Percentiles rank a stretch among this genome's conserved stretches.
phyloP scores from a whole-genome alignment of 2,888 invertebrate species.

The Acleris emargana region DNA sequence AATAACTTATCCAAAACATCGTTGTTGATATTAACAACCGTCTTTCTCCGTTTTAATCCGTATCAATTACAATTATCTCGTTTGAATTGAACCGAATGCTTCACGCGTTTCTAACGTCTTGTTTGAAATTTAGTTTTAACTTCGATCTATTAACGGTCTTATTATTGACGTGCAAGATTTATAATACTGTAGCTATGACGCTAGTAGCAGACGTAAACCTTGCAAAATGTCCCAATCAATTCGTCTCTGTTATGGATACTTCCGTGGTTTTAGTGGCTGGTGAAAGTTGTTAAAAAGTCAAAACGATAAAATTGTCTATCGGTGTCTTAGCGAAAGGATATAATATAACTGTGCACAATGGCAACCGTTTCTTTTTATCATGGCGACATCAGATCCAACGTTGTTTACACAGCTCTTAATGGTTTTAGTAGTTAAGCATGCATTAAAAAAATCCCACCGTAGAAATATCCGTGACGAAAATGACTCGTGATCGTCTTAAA shows the following conservation, averaged over 20 bases:
- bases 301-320: slow-evolving; percentile 1
- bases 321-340: not conserved
- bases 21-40: not conserved
- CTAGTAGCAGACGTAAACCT: slow-evolving; percentile 48
- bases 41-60: not conserved
- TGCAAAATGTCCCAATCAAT: slow-evolving; percentile 50
- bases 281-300: slow-evolving; percentile 45
- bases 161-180: slow-evolving; percentile 25
- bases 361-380: not conserved
- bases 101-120: slow-evolving; percentile 9
- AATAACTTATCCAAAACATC: too few relatives aligned
- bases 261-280: slow-evolving; percentile 43
- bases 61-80: not conserved
- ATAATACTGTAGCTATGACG: slow-evolving; percentile 41
- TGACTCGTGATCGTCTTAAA: not conserved
- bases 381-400: not conserved
- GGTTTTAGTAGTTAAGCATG: slow-evolving; percentile 6
- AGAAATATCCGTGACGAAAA: not conserved
- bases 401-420: slow-evolving; percentile 18
- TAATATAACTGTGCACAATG: not conserved
- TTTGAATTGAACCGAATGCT: slow-evolving; percentile 4
- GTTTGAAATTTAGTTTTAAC: slow-evolving; percentile 1
- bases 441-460: slow-evolving; percentile 7
- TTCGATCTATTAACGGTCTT: not conserved
- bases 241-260: slow-evolving; percentile 50